A percentile compares a stretch with the other conserved stretches of the same genome.
Conservation (phyloP, 1,140 invertebrate species). For the Camponotus vicinus region DNA sequence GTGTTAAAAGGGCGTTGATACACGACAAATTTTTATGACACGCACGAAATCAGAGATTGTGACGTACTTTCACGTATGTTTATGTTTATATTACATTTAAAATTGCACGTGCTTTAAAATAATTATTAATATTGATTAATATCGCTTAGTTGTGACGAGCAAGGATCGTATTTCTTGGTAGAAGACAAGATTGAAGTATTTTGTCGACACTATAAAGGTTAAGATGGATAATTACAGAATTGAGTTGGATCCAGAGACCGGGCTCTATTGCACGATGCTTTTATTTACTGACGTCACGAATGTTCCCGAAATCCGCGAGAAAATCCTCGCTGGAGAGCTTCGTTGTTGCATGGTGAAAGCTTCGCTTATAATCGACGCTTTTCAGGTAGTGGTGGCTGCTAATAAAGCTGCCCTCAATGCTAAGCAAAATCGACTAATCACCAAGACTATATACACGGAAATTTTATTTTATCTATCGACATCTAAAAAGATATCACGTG, state of each 20-base stretch:
- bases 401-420: constrained; percentile 89
- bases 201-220: not conserved
- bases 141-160: not conserved
- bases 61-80: not conserved
- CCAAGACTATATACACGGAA: constrained; percentile 89
- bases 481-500: constrained; percentile 90
- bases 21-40: not conserved
- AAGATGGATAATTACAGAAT: constrained; percentile 67
- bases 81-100: not conserved
- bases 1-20: not conserved
- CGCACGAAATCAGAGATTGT: not conserved
- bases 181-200: not conserved
- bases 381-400: constrained; percentile 89
- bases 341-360: constrained; percentile 89
- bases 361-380: constrained; percentile 88
- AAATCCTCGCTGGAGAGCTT: constrained; percentile 86
- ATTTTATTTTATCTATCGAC: constrained; percentile 90
- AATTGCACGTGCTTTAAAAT: not conserved
- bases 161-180: not conserved
- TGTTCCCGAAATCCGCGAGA: constrained; percentile 85
- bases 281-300: constrained; percentile 89
- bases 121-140: not conserved
- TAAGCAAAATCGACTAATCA: constrained; percentile 86
- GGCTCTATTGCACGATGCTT: constrained; percentile 86
- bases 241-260: constrained; percentile 85